Conservation (phyloP, 1,140 invertebrate species). For the Lasioglossum baleicum region DNA sequence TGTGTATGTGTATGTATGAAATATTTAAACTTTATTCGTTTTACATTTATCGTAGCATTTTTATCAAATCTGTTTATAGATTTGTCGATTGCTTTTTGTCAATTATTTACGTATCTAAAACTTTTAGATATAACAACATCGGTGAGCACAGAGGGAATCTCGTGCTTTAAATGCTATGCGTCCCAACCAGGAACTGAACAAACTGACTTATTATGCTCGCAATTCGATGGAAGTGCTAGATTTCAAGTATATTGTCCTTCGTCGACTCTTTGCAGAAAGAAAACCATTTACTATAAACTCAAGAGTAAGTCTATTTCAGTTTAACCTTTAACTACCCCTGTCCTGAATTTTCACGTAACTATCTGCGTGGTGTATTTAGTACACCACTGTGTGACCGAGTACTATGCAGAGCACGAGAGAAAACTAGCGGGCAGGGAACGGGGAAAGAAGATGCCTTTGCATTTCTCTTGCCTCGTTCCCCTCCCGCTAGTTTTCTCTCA, state of each 20-base stretch:
- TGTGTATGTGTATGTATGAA: conserved; percentile 20
- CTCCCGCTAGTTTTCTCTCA: too few species aligned
- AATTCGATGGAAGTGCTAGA: conserved; percentile 85
- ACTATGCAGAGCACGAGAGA: too few species aligned
- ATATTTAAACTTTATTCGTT: conserved; percentile 15
- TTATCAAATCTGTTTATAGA: background rate
- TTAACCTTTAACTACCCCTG: too few species aligned
- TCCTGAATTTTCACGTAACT: too few species aligned
- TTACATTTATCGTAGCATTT: background rate
- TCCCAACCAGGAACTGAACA: conserved; percentile 24
- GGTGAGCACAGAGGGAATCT: conserved; percentile 53
- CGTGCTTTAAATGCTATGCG: conserved; percentile 56
- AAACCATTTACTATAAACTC: conserved; percentile 82
- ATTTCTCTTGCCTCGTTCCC: too few species aligned
- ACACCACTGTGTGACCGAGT: too few species aligned
- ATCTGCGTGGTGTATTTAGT: too few species aligned
- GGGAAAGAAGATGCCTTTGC: too few species aligned
- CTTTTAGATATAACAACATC: conserved; percentile 57
- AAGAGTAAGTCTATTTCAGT: conserved; percentile 79
- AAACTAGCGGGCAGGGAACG: too few species aligned
- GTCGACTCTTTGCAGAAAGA: conserved; percentile 90
- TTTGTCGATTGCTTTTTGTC: background rate
- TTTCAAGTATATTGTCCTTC: conserved; percentile 87
- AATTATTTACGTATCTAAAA: conserved; percentile 11
- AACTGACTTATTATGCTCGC: conserved; percentile 81